Base-by-base conservation (phyloP, 1,140 invertebrate genomes). In the Antheraea mylitta region DNA sequence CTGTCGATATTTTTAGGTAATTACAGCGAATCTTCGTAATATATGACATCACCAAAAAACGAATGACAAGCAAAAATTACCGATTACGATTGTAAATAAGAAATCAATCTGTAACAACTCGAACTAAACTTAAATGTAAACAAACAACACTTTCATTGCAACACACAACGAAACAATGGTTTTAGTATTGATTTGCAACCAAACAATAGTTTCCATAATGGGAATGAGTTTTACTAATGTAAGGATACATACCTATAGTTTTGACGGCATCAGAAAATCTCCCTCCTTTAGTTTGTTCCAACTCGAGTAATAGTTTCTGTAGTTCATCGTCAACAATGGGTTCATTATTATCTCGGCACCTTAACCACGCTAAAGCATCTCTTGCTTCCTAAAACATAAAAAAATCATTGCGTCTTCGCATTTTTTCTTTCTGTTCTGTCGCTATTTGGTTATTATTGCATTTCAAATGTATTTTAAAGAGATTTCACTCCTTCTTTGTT, bases 281-380 rank as follows among this genome's bases (percentile, higher is more conserved):
- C 5, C 76, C 80, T 7, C 73, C 72, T 64, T 82, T 82, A 62
- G 68, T 83, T 19, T 87, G 77, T 48, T 91, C 86, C n/a, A 87
- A 58, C 19, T 91, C 89, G 8, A 85, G 58, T 9, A 89, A 71
- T 1, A 91, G 60, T 7, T 75, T 67, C 62, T 89, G 82, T 38
- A 91, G 62, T 48, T 91, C 87, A 7, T 65, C 72, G 63, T 86
- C 85, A 36, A 91, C 84, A 0, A 73, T 62, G 2, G 80, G 72
- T 11, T 89, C 89, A 3, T 77, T 72, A 0, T 64, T 66, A 19
- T 86, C 81, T 0, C 87, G 71, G 53, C 87, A 89, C 13, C 86
- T 79, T n/a, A 91, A 72, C 89, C 89, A 91, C 0, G 86, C 89
- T 9, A 91, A 64, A 0, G 83, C 80, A 7, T 85, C 81, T 0